Base-by-base conservation (phyloP, 1,140 invertebrate species). In the Schmidtea mediterranea region DNA sequence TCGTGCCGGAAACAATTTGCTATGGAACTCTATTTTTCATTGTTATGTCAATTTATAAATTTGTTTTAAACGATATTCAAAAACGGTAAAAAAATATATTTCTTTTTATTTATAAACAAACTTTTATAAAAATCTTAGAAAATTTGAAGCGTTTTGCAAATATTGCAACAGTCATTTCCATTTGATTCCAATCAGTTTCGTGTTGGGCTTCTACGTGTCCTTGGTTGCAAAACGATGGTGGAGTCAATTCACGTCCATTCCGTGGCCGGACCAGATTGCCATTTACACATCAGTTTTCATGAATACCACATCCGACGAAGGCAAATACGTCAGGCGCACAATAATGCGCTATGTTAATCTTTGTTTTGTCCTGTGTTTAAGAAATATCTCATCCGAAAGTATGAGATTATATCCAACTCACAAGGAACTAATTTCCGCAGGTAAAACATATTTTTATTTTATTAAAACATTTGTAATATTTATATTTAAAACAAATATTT, bases 201-300 rank as follows among this genome's bases (percentile, higher is more conserved):
- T 87, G 12, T 71, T 89, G 49, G 82, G 81, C 52, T 89, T 89
- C 70, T 89, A 87, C 66, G 82, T 89, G 38, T 79, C 75, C 53
- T 70, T 87, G 51, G 77, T 87, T 19, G 81, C 86, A 43, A 79
- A 78, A 57, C 70, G 82, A 58, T 89, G 82, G 82, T 87, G 82
- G 82, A 76, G 73, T 62, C 82, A 87, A 61, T 87, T 82, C 56
- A 74, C 72, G 57, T 71, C 72, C 0, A 74, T 77, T 53, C 75
- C 76, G n/a, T 77, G 75, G 76, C 75, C 75, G 1, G 76, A 76
- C 59, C 80, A 80, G 48, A 67, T 83, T 49, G 79, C 79, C 13
- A 79, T 82, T 2, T 82, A 77, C 62, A 78, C 82, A 21, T 78
- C 76, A 43, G 74, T 76, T 10, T 76, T 75, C 51, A 74, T 86